Evolutionary conservation across 2,113 vertebrate genomes (phyloP).

Genomic region (Ceyx cyanopectus): DNA sequence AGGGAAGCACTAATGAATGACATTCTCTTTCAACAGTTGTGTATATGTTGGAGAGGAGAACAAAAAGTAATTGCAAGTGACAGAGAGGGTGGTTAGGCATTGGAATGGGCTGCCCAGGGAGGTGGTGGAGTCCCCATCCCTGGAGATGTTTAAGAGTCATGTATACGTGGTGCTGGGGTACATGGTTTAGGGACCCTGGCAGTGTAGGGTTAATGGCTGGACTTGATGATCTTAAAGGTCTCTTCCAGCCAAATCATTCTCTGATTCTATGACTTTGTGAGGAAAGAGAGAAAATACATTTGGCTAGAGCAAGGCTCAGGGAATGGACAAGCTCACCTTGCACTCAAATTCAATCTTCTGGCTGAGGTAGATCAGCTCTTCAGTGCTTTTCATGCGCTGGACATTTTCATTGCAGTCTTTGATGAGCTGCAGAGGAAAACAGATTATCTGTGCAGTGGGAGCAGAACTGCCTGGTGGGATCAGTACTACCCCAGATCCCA

Average conservation of each 20-base stretch:
- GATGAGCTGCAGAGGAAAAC: conserved; percentile 83
- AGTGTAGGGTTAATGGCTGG: too few species aligned
- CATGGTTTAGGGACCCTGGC: too few species aligned
- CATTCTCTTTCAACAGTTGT: not conserved
- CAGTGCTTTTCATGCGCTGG: conserved; percentile 92
- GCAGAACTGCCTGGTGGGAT: not conserved
- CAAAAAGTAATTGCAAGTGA: not conserved
- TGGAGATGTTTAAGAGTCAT: too few species aligned
- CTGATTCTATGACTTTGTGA: not conserved
- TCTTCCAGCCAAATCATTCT: too few species aligned
- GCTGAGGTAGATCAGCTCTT: conserved; percentile 92
- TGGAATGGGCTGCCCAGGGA: too few species aligned
- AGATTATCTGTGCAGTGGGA: not conserved
- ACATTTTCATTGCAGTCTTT: conserved; percentile 95
- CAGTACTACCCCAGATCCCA: not conserved
- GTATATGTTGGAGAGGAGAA: not conserved
- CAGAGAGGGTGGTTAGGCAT: too few species aligned
- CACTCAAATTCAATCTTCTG: conserved; percentile 96
- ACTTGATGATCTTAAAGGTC: too few species aligned
- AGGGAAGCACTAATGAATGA: not conserved
- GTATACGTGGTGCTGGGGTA: too few species aligned
- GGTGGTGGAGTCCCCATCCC: too few species aligned
- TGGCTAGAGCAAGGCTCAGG: not conserved
- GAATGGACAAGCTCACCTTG: conserved; percentile 79
- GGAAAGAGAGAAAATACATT: not conserved